phyloP scores from a whole-genome alignment of 1,140 invertebrate genomes.

The Saxidomus purpurata region DNA sequence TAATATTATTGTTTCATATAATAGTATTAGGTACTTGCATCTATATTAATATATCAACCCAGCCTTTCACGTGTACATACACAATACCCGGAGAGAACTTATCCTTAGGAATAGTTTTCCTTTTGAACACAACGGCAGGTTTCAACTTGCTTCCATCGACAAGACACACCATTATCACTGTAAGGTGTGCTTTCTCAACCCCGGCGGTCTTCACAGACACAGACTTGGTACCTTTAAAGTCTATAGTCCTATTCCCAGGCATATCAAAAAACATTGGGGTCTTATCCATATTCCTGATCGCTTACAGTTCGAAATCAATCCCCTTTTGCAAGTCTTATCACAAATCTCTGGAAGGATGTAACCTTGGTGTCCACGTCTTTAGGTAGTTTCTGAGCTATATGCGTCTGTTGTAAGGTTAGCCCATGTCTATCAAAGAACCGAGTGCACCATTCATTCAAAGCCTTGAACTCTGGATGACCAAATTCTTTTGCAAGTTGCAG shows the following conservation, averaged over 20 bases:
- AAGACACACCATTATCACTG: slow-evolving; percentile 73
- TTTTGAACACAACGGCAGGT: slow-evolving; percentile 78
- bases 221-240: slow-evolving; percentile 16
- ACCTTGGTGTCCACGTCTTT: slow-evolving; percentile 32
- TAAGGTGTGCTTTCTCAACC: slow-evolving; percentile 77
- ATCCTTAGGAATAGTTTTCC: slow-evolving; percentile 62
- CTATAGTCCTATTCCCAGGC: background rate
- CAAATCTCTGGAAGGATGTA: background rate
- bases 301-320: background rate
- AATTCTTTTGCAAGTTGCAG: too few species aligned
- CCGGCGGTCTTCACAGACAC: slow-evolving; percentile 70
- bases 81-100: background rate
- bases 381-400: slow-evolving; percentile 61
- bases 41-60: too few species aligned
- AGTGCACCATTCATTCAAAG: background rate
- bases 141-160: slow-evolving; percentile 64
- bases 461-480: too few species aligned
- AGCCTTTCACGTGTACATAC: too few species aligned
- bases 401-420: slow-evolving; percentile 19
- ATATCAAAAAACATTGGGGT: too few species aligned
- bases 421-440: slow-evolving; percentile 49
- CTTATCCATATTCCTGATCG: slow-evolving; percentile 22
- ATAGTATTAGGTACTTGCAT: too few species aligned
- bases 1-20: too few species aligned
- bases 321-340: background rate